Percentiles rank a stretch among this genome's conserved stretches.
These are phyloP conservation scores for Argynnis bischoffii DNA, from an alignment of 2,888 invertebrate genomes.

Conservation along the genomic window DNA sequence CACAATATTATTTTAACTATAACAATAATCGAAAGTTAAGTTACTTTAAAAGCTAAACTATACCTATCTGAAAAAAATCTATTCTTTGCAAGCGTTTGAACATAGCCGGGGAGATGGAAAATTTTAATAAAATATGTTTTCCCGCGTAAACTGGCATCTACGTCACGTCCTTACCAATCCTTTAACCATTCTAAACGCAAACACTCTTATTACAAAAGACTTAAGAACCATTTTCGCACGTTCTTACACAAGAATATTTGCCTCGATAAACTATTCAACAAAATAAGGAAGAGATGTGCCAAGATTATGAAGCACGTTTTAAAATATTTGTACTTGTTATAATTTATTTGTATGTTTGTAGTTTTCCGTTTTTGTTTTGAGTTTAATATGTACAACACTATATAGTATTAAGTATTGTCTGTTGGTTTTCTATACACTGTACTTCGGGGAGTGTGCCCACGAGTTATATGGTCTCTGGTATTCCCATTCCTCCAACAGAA, in stretches of 20 bases:
- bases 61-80: constrained; percentile 27
- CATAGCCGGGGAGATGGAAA: constrained; percentile 64
- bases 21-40: not conserved
- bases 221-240: constrained; percentile 28
- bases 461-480: no score
- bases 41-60: not conserved
- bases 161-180: constrained; percentile 64
- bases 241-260: constrained; percentile 14
- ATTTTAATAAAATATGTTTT: constrained; percentile 74
- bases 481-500: no score
- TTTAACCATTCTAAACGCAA: not conserved
- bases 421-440: no score
- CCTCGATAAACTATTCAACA: constrained; percentile 41
- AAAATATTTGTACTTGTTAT: constrained; percentile 46
- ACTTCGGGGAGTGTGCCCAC: no score
- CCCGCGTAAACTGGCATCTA: constrained; percentile 61
- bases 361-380: constrained; percentile 39
- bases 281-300: constrained; percentile 62
- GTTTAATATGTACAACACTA: not conserved
- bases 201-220: constrained; percentile 35
- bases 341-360: constrained; percentile 51
- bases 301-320: constrained; percentile 56
- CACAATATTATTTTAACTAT: no score
- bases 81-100: constrained; percentile 53
- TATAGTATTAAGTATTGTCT: no score